Evolutionary conservation across 2,113 vertebrate species (phyloP).

Genomic region (Brachirus orientalis): DNA sequence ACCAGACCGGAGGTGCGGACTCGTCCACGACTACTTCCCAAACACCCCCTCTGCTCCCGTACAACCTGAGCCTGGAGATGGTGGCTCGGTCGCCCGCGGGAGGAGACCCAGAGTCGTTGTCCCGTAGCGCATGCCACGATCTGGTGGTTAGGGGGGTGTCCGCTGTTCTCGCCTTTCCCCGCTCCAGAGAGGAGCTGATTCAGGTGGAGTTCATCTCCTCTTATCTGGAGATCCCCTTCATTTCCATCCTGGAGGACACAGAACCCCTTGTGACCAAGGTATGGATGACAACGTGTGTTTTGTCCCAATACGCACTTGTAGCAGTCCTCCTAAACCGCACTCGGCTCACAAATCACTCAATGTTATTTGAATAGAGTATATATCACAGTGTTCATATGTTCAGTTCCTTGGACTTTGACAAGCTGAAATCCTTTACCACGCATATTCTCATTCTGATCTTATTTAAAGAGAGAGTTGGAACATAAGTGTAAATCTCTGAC

Average conservation of each 20-base stretch:
- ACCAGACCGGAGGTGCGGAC: conserved; percentile 62
- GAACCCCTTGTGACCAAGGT: conserved; percentile 88
- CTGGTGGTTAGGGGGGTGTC: conserved; percentile 87
- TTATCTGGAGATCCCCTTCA: conserved; percentile 89
- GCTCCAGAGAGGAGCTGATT: conserved; percentile 88
- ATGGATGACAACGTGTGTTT: conserved; percentile 36
- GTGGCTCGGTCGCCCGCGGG: conserved; percentile 74
- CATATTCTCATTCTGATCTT: conserved; percentile 16
- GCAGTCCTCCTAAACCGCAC: conserved; percentile 9
- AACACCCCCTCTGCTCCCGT: conserved; percentile 76
- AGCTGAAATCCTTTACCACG: not conserved
- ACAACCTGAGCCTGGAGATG: conserved; percentile 90
- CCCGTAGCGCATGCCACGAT: conserved; percentile 86
- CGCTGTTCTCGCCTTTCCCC: conserved; percentile 89
- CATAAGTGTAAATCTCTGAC: conserved; percentile 6
- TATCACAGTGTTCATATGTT: not conserved
- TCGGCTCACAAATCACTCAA: too few relatives aligned
- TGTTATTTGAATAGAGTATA: not conserved
- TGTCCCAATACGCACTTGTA: conserved; percentile 33
- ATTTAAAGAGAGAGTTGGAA: conserved; percentile 14
- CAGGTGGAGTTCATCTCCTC: conserved; percentile 93
- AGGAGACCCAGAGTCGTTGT: conserved; percentile 88
- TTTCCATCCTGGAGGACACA: conserved; percentile 88
- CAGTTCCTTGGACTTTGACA: conserved; percentile 13
- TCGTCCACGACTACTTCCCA: conserved; percentile 63